phyloP scores from a whole-genome alignment of 1,140 invertebrate genomes.

The Tetramorium alpestre region DNA sequence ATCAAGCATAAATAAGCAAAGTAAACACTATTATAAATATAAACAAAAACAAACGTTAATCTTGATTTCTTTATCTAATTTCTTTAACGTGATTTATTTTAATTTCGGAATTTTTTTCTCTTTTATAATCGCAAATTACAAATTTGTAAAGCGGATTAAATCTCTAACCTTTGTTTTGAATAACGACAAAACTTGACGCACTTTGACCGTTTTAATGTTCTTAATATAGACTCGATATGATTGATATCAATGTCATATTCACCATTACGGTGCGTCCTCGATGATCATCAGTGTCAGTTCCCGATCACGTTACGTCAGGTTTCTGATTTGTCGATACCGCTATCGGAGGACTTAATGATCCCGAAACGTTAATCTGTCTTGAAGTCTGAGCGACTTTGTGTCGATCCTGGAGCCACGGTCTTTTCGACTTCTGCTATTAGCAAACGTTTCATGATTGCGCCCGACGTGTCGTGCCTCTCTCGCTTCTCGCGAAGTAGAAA shows the following conservation, averaged over 20 bases:
- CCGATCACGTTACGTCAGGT: conserved; percentile 26
- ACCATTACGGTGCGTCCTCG: background rate
- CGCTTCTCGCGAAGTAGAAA: conserved; percentile 13
- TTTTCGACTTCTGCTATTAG: background rate
- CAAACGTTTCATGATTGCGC: background rate
- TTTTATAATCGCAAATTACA: background rate
- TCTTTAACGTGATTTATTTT: background rate
- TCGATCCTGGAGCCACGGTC: background rate
- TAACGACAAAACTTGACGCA: background rate
- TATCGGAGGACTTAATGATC: background rate
- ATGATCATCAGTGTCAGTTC: conserved; percentile 19
- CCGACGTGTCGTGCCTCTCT: background rate
- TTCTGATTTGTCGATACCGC: conserved; percentile 15
- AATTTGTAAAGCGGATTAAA: background rate
- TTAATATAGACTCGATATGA: background rate
- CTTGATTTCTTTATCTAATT: conserved; percentile 1
- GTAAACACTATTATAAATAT: background rate
- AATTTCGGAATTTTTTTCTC: background rate
- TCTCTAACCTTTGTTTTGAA: background rate
- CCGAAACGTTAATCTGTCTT: background rate
- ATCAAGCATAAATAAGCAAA: background rate
- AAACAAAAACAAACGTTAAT: background rate
- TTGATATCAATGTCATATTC: background rate
- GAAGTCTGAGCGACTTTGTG: background rate
- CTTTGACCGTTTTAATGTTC: background rate